phyloP scores from a whole-genome alignment of 2,888 invertebrate genomes.

The Macropis europaea region DNA sequence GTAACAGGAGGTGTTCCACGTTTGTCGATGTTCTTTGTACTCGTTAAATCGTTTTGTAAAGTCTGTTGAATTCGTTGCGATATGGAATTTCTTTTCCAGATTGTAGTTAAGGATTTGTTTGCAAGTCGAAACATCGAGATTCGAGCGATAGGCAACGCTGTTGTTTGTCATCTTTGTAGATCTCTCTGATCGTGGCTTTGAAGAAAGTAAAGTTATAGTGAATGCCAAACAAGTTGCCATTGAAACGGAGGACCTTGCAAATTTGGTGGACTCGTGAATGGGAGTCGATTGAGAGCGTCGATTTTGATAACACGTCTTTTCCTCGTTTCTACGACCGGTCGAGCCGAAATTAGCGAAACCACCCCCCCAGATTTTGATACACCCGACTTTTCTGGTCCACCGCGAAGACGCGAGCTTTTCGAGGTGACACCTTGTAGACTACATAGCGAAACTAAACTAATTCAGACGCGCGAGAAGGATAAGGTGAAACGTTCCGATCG shows the following conservation, averaged over 20 bases:
- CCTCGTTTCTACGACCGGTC: neutral
- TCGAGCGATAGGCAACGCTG: neutral
- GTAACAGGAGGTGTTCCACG: neutral
- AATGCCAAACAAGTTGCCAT: neutral
- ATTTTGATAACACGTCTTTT: constrained; percentile 16
- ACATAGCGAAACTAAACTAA: neutral
- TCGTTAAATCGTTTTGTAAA: constrained; percentile 3
- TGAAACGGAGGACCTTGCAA: neutral
- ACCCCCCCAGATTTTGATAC: constrained; percentile 12
- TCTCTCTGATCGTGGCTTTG: neutral
- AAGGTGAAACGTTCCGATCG: neutral
- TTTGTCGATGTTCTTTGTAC: constrained; percentile 12
- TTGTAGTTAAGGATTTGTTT: constrained; percentile 1
- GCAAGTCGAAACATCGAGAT: no score
- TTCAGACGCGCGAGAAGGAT: neutral
- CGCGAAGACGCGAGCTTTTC: neutral
- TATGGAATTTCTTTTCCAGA: neutral
- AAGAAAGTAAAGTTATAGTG: neutral
- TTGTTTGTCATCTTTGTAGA: neutral
- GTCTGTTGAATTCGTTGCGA: constrained; percentile 9
- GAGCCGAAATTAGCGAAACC: neutral
- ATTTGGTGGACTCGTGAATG: neutral
- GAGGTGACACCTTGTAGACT: neutral
- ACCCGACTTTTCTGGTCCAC: neutral
- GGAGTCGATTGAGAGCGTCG: constrained; percentile 16